phyloP scores from a whole-genome alignment of 2,797 vertebrate genomes.

The Morelia viridis region DNA sequence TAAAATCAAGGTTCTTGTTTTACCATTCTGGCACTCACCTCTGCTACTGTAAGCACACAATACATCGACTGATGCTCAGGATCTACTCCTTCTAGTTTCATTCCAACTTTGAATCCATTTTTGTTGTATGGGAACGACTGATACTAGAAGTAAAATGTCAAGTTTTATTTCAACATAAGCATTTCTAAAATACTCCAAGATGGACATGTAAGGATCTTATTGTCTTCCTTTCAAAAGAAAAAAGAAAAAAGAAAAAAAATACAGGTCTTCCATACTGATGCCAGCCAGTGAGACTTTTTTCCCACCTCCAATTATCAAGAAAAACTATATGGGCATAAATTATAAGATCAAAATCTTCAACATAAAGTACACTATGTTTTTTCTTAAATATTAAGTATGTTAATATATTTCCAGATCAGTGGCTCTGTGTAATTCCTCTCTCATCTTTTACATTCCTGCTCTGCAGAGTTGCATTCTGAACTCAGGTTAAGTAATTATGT shows the following conservation, averaged over 20 bases:
- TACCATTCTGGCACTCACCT: slow-evolving; percentile 67
- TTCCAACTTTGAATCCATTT: slow-evolving; percentile 83
- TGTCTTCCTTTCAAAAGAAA: not conserved
- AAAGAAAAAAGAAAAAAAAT: slow-evolving; percentile 16
- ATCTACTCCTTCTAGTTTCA: slow-evolving; percentile 84
- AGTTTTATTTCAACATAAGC: slow-evolving; percentile 26
- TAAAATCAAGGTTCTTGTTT: not conserved
- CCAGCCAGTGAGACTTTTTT: not conserved
- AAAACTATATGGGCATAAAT: not conserved
- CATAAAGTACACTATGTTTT: not conserved
- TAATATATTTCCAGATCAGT: not conserved
- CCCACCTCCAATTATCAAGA: not conserved
- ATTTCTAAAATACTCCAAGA: not conserved
- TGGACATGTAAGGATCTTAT: not conserved
- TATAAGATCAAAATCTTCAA: not conserved
- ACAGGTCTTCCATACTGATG: not conserved
- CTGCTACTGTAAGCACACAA: slow-evolving; percentile 80
- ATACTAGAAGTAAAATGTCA: slow-evolving; percentile 69
- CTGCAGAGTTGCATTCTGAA: not conserved
- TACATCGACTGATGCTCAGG: slow-evolving; percentile 83
- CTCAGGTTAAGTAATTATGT: not conserved
- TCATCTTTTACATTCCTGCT: not conserved
- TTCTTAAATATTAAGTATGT: not conserved
- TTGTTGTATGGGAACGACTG: slow-evolving; percentile 84
- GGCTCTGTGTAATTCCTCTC: not conserved